These are phyloP conservation scores for Australoheros facetus DNA, from an alignment of 2,797 vertebrate species.

Conservation along the genomic window DNA sequence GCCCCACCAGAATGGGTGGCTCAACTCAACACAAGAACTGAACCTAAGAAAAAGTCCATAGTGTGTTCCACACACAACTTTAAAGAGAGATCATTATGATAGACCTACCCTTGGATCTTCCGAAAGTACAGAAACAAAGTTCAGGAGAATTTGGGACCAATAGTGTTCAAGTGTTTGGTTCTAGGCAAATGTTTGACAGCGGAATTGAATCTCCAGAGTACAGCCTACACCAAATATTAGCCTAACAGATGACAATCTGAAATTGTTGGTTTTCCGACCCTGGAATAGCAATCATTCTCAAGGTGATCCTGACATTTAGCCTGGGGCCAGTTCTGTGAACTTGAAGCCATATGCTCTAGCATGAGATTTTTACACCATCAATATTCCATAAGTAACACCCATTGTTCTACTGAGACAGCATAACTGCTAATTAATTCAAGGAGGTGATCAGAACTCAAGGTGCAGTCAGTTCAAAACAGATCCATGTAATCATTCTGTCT, in stretches of 20 bases:
- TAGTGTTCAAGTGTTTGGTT: not conserved
- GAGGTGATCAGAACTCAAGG: not conserved
- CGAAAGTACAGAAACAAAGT: not conserved
- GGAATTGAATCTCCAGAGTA: not conserved
- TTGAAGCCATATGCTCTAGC: not conserved
- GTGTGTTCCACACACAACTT: not conserved
- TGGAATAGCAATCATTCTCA: slow-evolving; percentile 42
- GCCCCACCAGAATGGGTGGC: not conserved
- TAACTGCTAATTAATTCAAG: slow-evolving; percentile 11
- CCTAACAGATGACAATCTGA: slow-evolving; percentile 24
- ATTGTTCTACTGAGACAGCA: not conserved
- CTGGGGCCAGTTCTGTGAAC: slow-evolving; percentile 12
- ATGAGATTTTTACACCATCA: slow-evolving; percentile 2
- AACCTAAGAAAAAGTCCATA: not conserved
- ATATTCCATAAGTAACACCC: slow-evolving; percentile 15
- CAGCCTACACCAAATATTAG: slow-evolving; percentile 32
- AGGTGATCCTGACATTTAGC: slow-evolving; percentile 20
- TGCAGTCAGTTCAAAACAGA: slow-evolving; percentile 2
- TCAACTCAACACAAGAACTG: not conserved
- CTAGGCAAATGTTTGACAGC: slow-evolving; percentile 7
- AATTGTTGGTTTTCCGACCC: not conserved
- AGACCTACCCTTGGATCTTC: not conserved
- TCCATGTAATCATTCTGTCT: not conserved
- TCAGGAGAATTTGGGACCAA: not conserved
- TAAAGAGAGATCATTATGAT: not conserved